A percentile compares a stretch with the other conserved stretches of the same genome.
These are phyloP conservation scores for Phengaris alcon DNA, from an alignment of 2,888 invertebrate genomes.

Conservation along the genomic window DNA sequence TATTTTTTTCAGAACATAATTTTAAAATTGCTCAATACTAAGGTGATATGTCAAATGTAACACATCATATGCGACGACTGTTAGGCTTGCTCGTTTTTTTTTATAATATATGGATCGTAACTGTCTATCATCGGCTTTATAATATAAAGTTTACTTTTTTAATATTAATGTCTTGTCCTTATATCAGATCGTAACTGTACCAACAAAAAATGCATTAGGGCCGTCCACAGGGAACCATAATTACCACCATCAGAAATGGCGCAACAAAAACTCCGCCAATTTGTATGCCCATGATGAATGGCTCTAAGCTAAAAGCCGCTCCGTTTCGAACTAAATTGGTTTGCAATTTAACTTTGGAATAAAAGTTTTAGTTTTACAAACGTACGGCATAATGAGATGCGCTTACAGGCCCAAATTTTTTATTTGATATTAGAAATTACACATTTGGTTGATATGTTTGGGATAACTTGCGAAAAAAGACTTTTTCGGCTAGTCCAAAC, in stretches of 20 bases:
- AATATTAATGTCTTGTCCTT: not conserved
- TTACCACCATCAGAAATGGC: not conserved
- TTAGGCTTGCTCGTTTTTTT: too few species aligned
- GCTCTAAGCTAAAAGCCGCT: not conserved
- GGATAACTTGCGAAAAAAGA: not conserved
- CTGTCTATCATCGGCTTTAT: too few species aligned
- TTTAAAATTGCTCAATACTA: too few species aligned
- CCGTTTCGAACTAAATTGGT: conserved; percentile 10
- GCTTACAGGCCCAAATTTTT: conserved; percentile 1
- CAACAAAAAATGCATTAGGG: not conserved
- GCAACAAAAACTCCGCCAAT: not conserved
- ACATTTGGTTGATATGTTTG: not conserved
- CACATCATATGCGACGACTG: too few species aligned
- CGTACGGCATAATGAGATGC: conserved; percentile 2
- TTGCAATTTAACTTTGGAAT: conserved; percentile 18
- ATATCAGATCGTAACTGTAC: not conserved
- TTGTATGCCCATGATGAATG: conserved; percentile 8
- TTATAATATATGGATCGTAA: too few species aligned
- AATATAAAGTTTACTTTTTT: too few species aligned
- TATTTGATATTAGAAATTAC: too few species aligned
- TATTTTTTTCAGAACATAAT: too few species aligned
- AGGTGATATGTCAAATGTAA: too few species aligned
- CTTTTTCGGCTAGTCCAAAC: not conserved
- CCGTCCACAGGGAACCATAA: not conserved
- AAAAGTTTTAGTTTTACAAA: conserved; percentile 24